Percentiles rank a stretch among this genome's conserved stretches.
Evolutionary conservation across 2,113 vertebrate species (phyloP).

Genomic region (Corythoichthys haematopterus): DNA sequence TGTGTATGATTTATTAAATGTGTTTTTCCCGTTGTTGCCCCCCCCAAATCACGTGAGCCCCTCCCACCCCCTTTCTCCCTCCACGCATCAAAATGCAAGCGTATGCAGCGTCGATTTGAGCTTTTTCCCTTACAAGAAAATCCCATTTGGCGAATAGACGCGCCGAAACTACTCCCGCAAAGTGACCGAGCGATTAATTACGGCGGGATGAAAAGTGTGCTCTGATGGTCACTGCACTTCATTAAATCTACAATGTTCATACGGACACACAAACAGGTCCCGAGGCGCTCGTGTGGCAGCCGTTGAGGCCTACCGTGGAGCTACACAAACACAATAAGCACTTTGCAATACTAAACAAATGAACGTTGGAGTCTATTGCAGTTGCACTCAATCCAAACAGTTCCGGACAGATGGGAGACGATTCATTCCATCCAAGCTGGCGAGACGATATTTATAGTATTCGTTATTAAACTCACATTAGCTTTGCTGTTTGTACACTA

Average conservation of each 20-base stretch:
- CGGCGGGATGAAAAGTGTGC: background rate
- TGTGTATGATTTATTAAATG: background rate
- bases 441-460: background rate
- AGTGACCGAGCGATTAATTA: background rate
- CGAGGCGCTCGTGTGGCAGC: background rate
- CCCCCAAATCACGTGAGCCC: background rate
- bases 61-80: too few relatives aligned
- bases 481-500: background rate
- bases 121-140: background rate
- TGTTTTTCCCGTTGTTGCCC: background rate
- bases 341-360: conserved; percentile 3
- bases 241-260: background rate
- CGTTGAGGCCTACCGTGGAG: background rate
- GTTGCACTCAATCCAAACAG: background rate
- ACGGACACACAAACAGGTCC: background rate
- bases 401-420: conserved; percentile 3
- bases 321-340: conserved; percentile 8
- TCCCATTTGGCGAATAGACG: background rate
- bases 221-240: background rate
- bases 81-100: background rate
- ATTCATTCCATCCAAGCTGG: background rate
- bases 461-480: background rate
- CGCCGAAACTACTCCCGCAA: background rate
- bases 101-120: background rate
- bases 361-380: background rate